phyloP scores from a whole-genome alignment of 1,140 invertebrate genomes.

The Zaprionus camerounensis region DNA sequence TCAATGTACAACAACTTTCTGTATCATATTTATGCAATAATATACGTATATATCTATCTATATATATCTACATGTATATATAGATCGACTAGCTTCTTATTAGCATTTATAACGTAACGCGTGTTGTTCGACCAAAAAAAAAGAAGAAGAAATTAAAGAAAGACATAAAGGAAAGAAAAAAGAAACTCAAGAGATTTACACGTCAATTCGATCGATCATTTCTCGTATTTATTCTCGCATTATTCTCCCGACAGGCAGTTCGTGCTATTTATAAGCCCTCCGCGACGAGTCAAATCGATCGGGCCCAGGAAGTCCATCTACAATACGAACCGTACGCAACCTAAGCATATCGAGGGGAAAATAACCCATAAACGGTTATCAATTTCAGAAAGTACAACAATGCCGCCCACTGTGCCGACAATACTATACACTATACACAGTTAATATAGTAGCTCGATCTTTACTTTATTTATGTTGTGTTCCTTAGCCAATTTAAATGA shows the following conservation, averaged over 20 bases:
- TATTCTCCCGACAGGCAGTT: slow-evolving; percentile 34
- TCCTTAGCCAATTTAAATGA: too few relatives aligned
- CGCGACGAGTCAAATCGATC: slow-evolving; percentile 1
- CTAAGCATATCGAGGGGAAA: slow-evolving; percentile 21
- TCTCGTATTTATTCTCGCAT: slow-evolving; percentile 42
- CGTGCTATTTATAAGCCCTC: slow-evolving; percentile 45
- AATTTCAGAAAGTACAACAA: slow-evolving; percentile 19
- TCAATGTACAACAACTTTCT: slow-evolving; percentile 40
- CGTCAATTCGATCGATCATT: slow-evolving; percentile 46
- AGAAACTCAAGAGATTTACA: slow-evolving; percentile 34
- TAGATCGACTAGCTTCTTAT: slow-evolving; percentile 19
- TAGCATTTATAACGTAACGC: slow-evolving; percentile 30
- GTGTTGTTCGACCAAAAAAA: slow-evolving; percentile 19
- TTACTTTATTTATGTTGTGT: too few relatives aligned
- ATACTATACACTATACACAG: neutral
- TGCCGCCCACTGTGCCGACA: neutral
- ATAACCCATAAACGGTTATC: slow-evolving; percentile 45
- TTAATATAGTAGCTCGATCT: neutral
- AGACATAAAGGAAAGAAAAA: slow-evolving; percentile 4
- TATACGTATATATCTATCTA: slow-evolving; percentile 21
- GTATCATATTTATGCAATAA: slow-evolving; percentile 50
- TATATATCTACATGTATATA: slow-evolving; percentile 9
- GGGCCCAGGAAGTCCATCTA: slow-evolving; percentile 19
- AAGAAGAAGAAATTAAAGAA: slow-evolving; percentile 16
- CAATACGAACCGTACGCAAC: neutral